phyloP scores from a whole-genome alignment of 1,140 invertebrate species.

The Pseudomyrmex flavicornis region DNA sequence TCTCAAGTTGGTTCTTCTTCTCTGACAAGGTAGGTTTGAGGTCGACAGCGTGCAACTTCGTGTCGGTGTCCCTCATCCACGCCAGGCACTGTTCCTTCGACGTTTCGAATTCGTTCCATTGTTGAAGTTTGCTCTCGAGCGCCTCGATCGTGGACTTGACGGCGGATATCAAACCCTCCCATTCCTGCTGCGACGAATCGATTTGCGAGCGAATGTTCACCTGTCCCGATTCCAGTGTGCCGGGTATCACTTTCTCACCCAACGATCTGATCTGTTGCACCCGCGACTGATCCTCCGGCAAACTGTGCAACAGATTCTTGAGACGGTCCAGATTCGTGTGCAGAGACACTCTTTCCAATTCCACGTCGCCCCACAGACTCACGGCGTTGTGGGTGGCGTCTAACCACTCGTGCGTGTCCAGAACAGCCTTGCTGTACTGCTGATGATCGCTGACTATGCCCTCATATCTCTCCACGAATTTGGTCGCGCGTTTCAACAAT shows the following conservation, averaged over 20 bases:
- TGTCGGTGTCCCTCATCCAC: constrained; percentile 96
- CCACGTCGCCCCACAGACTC: constrained; percentile 93
- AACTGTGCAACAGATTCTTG: constrained; percentile 90
- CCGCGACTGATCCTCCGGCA: constrained; percentile 94
- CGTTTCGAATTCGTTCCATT: constrained; percentile 96
- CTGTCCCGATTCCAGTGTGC: constrained; percentile 94
- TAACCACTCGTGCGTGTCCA: constrained; percentile 96
- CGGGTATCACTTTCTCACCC: constrained; percentile 95
- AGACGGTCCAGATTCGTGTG: constrained; percentile 95
- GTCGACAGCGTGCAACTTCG: constrained; percentile 94
- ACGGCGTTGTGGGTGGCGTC: constrained; percentile 95
- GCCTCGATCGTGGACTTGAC: constrained; percentile 91
- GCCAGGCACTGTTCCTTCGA: constrained; percentile 92
- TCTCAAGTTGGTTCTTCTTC: constrained; percentile 94
- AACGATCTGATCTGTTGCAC: constrained; percentile 92
- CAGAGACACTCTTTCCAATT: constrained; percentile 94
- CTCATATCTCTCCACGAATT: constrained; percentile 92
- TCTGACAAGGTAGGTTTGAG: constrained; percentile 93
- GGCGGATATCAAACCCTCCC: constrained; percentile 92
- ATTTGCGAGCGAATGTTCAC: constrained; percentile 94
- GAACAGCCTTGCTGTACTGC: constrained; percentile 95
- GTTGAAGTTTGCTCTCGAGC: constrained; percentile 93
- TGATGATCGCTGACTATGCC: constrained; percentile 96
- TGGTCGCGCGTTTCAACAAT: constrained; percentile 89
- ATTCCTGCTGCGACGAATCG: constrained; percentile 95